Evolutionary conservation across 2,113 vertebrate species (phyloP).

Genomic region (Myotis lucifugus): DNA sequence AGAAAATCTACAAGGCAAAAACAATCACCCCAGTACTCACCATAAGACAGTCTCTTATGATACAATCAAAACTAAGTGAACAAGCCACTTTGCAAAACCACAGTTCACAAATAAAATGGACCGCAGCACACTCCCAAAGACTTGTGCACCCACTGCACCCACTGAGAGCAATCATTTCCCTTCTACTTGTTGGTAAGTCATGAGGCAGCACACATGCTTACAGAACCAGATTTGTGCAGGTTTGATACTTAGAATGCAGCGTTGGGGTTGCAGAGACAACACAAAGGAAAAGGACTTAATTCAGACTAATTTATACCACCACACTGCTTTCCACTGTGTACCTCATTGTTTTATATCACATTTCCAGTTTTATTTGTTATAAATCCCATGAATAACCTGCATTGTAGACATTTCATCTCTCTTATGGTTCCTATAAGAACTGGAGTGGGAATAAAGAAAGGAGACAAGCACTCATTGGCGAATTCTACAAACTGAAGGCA

Average conservation of each 20-base stretch:
- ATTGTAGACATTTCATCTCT: conserved; percentile 38
- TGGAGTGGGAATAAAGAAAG: not conserved
- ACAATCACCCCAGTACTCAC: not conserved
- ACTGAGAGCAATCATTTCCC: not conserved
- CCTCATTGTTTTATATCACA: not conserved
- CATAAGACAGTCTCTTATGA: not conserved
- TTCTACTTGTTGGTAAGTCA: not conserved
- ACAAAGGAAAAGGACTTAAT: not conserved
- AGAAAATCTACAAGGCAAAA: conserved; percentile 49
- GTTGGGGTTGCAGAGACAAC: not conserved
- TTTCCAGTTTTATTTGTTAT: conserved; percentile 40
- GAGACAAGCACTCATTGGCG: conserved; percentile 2
- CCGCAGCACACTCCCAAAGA: not conserved
- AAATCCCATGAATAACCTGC: conserved; percentile 30
- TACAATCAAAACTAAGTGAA: conserved; percentile 51
- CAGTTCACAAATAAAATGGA: conserved; percentile 45
- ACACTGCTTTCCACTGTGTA: not conserved
- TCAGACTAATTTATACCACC: not conserved
- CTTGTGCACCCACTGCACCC: too few relatives aligned
- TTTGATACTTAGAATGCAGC: not conserved
- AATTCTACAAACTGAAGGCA: not conserved
- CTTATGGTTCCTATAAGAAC: not conserved
- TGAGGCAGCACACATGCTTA: not conserved
- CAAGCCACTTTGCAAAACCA: conserved; percentile 26
- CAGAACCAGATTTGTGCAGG: not conserved